Percentiles rank a stretch among this genome's conserved stretches.
Evolutionary conservation across 2,113 vertebrate genomes (phyloP).

Genomic region (Hemicordylus capensis): DNA sequence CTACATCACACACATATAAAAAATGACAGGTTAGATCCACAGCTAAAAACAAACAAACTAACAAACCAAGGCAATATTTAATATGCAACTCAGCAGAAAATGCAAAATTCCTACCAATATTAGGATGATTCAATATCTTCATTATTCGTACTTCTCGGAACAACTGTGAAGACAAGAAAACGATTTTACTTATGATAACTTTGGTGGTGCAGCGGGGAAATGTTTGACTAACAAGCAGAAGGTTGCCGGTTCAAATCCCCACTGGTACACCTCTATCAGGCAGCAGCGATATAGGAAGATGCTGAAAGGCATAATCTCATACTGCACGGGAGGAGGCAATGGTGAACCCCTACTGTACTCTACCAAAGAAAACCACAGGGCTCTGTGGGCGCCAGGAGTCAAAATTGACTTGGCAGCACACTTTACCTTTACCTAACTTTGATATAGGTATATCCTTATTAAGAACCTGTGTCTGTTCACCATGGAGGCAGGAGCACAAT

Average conservation of each 20-base stretch:
- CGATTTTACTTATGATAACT: conserved; percentile 46
- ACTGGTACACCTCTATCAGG: too few relatives aligned
- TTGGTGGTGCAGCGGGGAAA: too few relatives aligned
- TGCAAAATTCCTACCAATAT: conserved; percentile 86
- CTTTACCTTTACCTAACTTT: too few relatives aligned
- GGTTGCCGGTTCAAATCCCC: too few relatives aligned
- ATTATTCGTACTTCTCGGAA: conserved; percentile 99
- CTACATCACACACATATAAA: background rate
- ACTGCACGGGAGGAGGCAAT: too few relatives aligned
- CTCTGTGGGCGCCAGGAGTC: too few relatives aligned
- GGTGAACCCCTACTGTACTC: too few relatives aligned
- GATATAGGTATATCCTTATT: background rate
- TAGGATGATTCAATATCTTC: conserved; percentile 97
- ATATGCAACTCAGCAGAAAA: conserved; percentile 31
- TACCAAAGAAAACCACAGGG: too few relatives aligned
- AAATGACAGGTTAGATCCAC: background rate
- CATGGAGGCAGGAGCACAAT: background rate
- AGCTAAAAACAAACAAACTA: background rate
- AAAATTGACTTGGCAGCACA: too few relatives aligned
- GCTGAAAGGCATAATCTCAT: too few relatives aligned
- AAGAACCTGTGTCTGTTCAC: background rate
- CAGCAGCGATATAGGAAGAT: too few relatives aligned
- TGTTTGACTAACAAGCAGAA: too few relatives aligned
- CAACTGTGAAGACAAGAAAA: conserved; percentile 83
- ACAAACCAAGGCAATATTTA: background rate